Percentiles rank a stretch among this genome's conserved stretches.
These are phyloP conservation scores for Liopterus haemorrhoidalis DNA, from an alignment of 2,888 invertebrate genomes.

Conservation along the genomic window DNA sequence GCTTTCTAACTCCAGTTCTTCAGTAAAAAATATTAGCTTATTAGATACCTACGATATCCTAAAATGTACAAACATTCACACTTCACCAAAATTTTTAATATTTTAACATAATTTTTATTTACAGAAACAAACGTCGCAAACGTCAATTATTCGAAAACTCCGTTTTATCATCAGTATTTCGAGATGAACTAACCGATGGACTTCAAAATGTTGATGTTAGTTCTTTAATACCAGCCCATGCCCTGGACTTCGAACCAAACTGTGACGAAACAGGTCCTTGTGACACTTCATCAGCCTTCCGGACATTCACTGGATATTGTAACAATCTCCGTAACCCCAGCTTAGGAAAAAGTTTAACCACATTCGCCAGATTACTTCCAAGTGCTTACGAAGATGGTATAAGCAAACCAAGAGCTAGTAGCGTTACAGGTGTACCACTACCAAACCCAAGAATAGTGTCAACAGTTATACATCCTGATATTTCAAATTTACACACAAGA, in stretches of 20 bases:
- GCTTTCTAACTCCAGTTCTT: no score
- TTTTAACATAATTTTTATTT: constrained; percentile 23
- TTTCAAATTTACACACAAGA: constrained; percentile 79
- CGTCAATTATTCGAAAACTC: constrained; percentile 69
- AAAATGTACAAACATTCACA: no score
- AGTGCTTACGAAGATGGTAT: constrained; percentile 88
- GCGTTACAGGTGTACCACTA: constrained; percentile 68
- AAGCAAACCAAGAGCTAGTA: constrained; percentile 68
- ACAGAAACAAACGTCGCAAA: constrained; percentile 55
- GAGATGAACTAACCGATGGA: constrained; percentile 68
- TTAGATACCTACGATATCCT: no score
- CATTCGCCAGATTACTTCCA: constrained; percentile 77
- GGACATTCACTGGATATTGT: constrained; percentile 77
- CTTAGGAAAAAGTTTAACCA: constrained; percentile 77
- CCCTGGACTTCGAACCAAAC: constrained; percentile 59
- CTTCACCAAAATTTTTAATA: no score
- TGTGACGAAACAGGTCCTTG: constrained; percentile 70
- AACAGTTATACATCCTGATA: constrained; percentile 84
- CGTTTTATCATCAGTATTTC: constrained; percentile 51
- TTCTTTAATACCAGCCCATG: constrained; percentile 59
- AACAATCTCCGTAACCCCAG: constrained; percentile 80
- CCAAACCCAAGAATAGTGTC: constrained; percentile 85
- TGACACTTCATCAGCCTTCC: constrained; percentile 63
- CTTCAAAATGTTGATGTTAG: constrained; percentile 74
- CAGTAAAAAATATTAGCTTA: no score